Evolutionary conservation across 1,140 invertebrate species (phyloP), one percentile per base, ranked within the genome.

Genomic region (Phortica variegata): DNA sequence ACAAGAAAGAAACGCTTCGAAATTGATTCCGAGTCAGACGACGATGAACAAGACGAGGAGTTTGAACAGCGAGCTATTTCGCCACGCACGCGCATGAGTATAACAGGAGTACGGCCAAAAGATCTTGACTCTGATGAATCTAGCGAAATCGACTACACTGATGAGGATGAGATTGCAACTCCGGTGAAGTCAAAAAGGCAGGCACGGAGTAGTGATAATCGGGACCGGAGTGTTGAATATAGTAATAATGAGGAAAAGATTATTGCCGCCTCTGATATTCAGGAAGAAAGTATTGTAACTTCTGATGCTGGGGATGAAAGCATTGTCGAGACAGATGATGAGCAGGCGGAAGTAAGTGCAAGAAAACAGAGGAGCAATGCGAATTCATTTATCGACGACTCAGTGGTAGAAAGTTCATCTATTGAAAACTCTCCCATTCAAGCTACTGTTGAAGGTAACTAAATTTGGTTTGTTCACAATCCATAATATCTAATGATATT

Each of bases 31-130:
- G 49, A 49, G 7, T 13, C 23, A 26, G 23, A 26, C 0, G 61
- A 69, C 3, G 54, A 52, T 10, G 45, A 48, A 8, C 60, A 75
- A 3, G 66, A 72, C 12, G 61, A 72, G 6, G 62, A 75, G 19
- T 12, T 65, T 9, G 70, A 75, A 15, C 43, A 53, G 16, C 58
- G 53, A 0, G 62, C 56, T 0, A 16, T 75, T 1, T 75, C 72
- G 2, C 72, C 72, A 16, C 47, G 58, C 36, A 75, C 72, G 5
- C 61, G 72, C 0, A 74, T 72, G 68, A 75, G 72, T 29, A 75
- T 75, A 5, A 75, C 72, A 0, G 72, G 72, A 5, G 45, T 75
- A 6, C 53, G 72, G 5, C 72, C 68, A 0, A 43, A 48, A 13
- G 72, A 75, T 43, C 39, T 75, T 0, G 47, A 41, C 9, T n/a